Conservation (phyloP, 2,113 vertebrate genomes). For the Elaphurus davidianus region DNA sequence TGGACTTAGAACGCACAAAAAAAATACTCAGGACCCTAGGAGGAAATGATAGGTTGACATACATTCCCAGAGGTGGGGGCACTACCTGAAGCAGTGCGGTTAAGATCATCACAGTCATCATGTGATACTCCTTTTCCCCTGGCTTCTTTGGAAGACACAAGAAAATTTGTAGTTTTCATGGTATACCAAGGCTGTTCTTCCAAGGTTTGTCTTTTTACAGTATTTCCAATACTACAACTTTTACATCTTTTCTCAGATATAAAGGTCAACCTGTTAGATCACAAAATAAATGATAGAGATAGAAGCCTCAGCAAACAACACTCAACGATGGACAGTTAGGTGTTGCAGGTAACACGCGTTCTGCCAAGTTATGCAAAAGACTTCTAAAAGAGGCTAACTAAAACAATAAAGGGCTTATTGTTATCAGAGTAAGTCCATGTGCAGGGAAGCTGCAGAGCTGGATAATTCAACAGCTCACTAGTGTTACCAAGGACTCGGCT, state of each 20-base stretch:
- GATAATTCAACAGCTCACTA: background rate
- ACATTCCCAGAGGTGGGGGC: background rate
- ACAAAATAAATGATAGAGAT: background rate
- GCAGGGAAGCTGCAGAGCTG: background rate
- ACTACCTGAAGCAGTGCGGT: background rate
- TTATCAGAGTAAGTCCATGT: background rate
- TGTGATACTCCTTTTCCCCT: background rate
- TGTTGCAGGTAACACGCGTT: background rate
- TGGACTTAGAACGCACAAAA: background rate
- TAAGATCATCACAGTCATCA: background rate
- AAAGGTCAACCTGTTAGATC: background rate
- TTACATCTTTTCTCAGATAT: background rate
- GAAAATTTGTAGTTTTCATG: background rate
- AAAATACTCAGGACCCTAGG: background rate
- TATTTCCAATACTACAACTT: background rate
- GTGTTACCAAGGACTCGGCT: background rate
- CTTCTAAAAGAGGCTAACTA: background rate
- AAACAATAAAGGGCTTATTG: background rate
- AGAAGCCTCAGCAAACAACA: background rate
- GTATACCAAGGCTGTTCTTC: background rate
- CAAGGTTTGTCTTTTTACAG: background rate
- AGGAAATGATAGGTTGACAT: background rate
- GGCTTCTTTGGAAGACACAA: slow-evolving; percentile 37
- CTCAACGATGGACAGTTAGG: background rate
- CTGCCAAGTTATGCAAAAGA: background rate